Evolutionary conservation across 2,888 invertebrate genomes (phyloP), one percentile per base, ranked within the genome.

Genomic region (Acleris laterana): DNA sequence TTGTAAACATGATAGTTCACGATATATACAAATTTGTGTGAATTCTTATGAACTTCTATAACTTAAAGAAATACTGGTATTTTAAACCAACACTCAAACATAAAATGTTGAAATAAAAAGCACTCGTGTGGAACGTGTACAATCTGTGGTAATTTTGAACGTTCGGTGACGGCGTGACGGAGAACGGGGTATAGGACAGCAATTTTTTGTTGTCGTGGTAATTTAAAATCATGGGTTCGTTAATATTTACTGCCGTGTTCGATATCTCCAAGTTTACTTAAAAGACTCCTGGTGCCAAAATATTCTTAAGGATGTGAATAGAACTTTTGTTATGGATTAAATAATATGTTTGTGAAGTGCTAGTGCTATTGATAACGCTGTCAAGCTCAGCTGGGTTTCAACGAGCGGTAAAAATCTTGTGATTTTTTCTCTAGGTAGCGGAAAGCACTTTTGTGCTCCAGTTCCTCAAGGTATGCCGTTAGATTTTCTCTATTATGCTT

Each of bases 371-470:
- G 88, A 83, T 89, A 91, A 85, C 86, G 82, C 85, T 87, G 89
- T 91, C 90, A 89, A 90, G 90, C 89, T 90, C 93, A 92, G 91
- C 91, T 93, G 91, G 87, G 84, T 82, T 50, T 71, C 80, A 81
- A 83, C 83, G 88, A 91, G 90, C 90, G 91, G 92, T 92, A 92
- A 90, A 86, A 90, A 85, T 88, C 84, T 88, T 81, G 80, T 84
- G 80, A 85, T 86, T 89, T 88, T 88, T 90, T 88, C 82, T 82
- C 76, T 85, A 79, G 79, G 77, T 82, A 82, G 83, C 84, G 82
- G 83, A 81, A 80, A 85, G 84, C 85, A 87, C 81, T 83, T 84
- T 85, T 86, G 87, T 91, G 90, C 89, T 89, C 89, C 86, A 89
- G 84, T 89, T 89, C 82, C 76, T 80, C 81, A 84, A 91, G 92